Conservation (phyloP, 2,888 invertebrate species). For the Cosmia trapezina region DNA sequence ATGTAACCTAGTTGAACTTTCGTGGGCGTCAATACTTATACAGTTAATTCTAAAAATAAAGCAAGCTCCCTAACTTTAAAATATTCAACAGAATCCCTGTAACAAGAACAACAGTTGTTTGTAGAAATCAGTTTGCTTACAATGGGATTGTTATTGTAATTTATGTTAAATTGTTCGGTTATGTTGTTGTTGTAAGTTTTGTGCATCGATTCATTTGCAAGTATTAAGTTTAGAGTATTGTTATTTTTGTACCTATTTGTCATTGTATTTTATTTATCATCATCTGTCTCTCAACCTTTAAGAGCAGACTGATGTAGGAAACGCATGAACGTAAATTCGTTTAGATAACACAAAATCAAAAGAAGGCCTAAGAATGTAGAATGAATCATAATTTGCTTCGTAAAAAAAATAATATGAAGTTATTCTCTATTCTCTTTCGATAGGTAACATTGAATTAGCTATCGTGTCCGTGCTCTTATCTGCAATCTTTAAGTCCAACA, state of each 20-base stretch:
- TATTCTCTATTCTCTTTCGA: not conserved
- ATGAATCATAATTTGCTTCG: not conserved
- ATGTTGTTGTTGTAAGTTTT: conserved; percentile 64
- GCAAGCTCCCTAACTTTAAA: conserved; percentile 42
- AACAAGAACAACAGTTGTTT: conserved; percentile 63
- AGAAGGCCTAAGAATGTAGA: no score
- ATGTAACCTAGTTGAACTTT: conserved; percentile 31
- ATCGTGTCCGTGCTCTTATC: conserved; percentile 37
- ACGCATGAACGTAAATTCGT: not conserved
- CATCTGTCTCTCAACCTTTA: not conserved
- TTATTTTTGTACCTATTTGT: conserved; percentile 18
- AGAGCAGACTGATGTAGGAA: not conserved
- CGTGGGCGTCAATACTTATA: conserved; percentile 43
- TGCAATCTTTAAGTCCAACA: conserved; percentile 48
- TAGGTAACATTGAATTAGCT: conserved; percentile 45
- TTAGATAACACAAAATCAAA: no score
- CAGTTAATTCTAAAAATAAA: conserved; percentile 65
- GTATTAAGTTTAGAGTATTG: conserved; percentile 35
- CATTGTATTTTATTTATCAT: conserved; percentile 15
- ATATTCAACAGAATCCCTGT: conserved; percentile 62
- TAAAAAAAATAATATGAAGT: conserved; percentile 2
- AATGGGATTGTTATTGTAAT: conserved; percentile 78
- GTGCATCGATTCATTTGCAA: conserved; percentile 67
- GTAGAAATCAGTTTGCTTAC: conserved; percentile 61
- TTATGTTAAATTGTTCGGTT: conserved; percentile 75